These are phyloP conservation scores for Margaritifera margaritifera DNA, from an alignment of 2,888 invertebrate species.

Conservation along the genomic window DNA sequence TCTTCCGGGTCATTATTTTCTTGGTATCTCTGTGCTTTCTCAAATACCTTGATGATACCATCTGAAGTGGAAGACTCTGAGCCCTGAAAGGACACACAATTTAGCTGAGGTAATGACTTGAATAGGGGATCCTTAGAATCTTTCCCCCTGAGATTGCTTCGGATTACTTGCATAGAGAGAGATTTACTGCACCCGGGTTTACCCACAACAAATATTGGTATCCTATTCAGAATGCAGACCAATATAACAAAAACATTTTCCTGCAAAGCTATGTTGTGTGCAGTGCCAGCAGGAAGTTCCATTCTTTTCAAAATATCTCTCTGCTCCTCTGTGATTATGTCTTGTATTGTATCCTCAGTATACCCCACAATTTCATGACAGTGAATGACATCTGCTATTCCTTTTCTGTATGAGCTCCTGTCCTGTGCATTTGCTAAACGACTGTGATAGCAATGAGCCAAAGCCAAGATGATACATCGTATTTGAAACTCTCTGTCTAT, in stretches of 20 bases:
- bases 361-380: background rate
- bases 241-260: conserved; percentile 58
- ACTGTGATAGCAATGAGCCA: conserved; percentile 42
- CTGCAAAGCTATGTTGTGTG: conserved; percentile 46
- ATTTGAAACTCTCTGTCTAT: background rate
- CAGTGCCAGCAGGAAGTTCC: conserved; percentile 47
- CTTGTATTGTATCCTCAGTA: conserved; percentile 19
- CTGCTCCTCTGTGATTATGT: conserved; percentile 40
- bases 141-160: conserved; percentile 50
- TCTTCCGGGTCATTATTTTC: conserved; percentile 31
- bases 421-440: conserved; percentile 23
- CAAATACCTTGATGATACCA: conserved; percentile 56
- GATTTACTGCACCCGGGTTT: conserved; percentile 60
- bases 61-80: conserved; percentile 59
- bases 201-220: conserved; percentile 55
- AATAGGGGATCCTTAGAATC: conserved; percentile 49
- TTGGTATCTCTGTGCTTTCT: conserved; percentile 49
- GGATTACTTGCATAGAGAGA: conserved; percentile 49
- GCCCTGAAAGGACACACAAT: conserved; percentile 54
- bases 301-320: conserved; percentile 45
- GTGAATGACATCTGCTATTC: conserved; percentile 15
- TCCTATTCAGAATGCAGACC: conserved; percentile 48
- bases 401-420: conserved; percentile 21
- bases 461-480: conserved; percentile 28
- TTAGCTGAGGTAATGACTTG: conserved; percentile 41